Evolutionary conservation across 30 jellyfish, hydroid and myxozoan genomes (phyloP).

Genomic region (Cassiopea xamachana): DNA sequence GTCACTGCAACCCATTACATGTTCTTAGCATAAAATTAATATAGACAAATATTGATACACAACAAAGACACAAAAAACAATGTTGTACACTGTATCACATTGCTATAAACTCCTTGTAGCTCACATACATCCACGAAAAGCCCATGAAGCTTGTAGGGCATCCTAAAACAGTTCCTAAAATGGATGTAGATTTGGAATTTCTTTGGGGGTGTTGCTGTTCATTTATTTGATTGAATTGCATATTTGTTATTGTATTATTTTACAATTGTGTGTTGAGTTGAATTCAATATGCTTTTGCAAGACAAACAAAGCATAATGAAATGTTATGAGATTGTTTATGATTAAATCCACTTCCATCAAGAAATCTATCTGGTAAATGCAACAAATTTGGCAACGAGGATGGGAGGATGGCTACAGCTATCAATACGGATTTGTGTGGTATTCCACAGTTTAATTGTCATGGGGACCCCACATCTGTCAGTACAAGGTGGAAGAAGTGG

Average conservation of each 20-base stretch:
- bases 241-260: neutral
- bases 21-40: no score
- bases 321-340: neutral
- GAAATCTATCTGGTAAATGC: neutral
- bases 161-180: neutral
- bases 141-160: no score
- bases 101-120: no score
- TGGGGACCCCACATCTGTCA: conserved; percentile 73
- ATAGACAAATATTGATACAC: no score
- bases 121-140: no score
- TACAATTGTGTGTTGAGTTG: conserved; percentile 26
- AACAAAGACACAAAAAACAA: no score
- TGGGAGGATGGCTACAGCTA: conserved; percentile 39
- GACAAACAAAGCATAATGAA: neutral
- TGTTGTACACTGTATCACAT: no score
- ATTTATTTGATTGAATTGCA: neutral
- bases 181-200: neutral
- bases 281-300: neutral
- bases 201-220: neutral
- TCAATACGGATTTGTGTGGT: conserved; percentile 43
- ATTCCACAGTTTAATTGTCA: conserved; percentile 47
- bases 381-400: conserved; percentile 61
- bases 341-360: conserved; percentile 3
- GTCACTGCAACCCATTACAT: no score
- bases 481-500: conserved; percentile 75